Base-by-base conservation (phyloP, 2,797 vertebrate genomes). In the Decapterus maruadsi region DNA sequence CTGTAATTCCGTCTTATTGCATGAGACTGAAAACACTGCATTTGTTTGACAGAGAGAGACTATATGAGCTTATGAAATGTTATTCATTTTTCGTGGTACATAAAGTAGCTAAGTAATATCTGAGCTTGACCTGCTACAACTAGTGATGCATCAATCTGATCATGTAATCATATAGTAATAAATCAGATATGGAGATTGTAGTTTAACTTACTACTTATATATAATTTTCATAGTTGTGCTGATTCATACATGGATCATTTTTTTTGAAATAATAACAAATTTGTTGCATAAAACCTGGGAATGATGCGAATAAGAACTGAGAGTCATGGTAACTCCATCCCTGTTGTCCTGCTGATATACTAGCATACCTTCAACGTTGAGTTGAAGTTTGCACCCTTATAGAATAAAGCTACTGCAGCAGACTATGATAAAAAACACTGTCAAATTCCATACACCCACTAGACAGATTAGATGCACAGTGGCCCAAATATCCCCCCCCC, bases 391-490 rank as follows among this genome's bases (percentile, higher is more conserved):
- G 29, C 22, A 38, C 38, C 40, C 43, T 11, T 48, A 26, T 10
- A 38, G 31, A 36, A 43, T 40, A 62, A 36, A 36, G 34, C 34
- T 29, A 22, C 46, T 75, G 46, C 31, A 20, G 68, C 65, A 75
- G 57, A 61, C 65, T 75, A 14, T 22, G 46, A 63, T 57, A 34
- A 78, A 26, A 86, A 83, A 86, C 57, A 56, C 73, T 67, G 80
- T 78, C 50, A 87, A 82, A 85, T 81, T 69, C 64, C 76, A 55
- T 20, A 63, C 42, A 64, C 68, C 75, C 72, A 79, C 64, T 36
- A 83, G 80, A 88, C 91, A 92, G 90, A 91, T 92, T 85, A 91
- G 88, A 90, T 86, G 90, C 88, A 91, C 90, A 77, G 90, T 87
- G 94, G 91, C 92, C 91, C 87, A 91, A 87, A 91, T 90, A 88